These are phyloP conservation scores for Horisme vitalbata DNA, from an alignment of 2,888 invertebrate species.

Conservation along the genomic window DNA sequence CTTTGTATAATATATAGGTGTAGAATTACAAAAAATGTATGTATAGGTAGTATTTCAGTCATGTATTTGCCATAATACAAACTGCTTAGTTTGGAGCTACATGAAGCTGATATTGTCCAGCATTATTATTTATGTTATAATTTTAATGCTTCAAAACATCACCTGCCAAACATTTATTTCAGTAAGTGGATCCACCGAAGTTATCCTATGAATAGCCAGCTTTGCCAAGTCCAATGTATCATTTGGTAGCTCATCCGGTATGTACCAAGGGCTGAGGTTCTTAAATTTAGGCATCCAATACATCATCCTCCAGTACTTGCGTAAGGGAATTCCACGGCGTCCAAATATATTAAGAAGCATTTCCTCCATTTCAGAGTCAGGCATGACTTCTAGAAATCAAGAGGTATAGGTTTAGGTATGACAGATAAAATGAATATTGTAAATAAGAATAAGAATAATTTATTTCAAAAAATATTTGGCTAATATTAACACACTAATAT, in stretches of 20 bases:
- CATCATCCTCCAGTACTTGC: slow-evolving; percentile 92
- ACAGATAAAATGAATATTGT: too few species aligned
- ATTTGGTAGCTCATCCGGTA: slow-evolving; percentile 90
- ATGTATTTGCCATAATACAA: too few species aligned
- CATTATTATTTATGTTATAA: not conserved
- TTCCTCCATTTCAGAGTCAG: slow-evolving; percentile 93
- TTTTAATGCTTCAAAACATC: slow-evolving; percentile 23
- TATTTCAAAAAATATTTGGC: too few species aligned
- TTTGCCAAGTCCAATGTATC: slow-evolving; percentile 90
- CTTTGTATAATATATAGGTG: too few species aligned
- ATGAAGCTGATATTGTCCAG: not conserved
- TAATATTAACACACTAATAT: too few species aligned
- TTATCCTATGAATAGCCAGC: slow-evolving; percentile 92
- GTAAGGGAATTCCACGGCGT: slow-evolving; percentile 85
- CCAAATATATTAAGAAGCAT: slow-evolving; percentile 94
- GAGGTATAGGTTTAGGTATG: not conserved
- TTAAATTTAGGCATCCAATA: slow-evolving; percentile 98
- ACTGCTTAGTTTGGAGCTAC: too few species aligned
- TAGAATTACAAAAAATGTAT: too few species aligned
- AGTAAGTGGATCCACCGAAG: slow-evolving; percentile 89
- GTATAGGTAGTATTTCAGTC: too few species aligned
- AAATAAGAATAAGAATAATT: too few species aligned
- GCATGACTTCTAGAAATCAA: slow-evolving; percentile 88
- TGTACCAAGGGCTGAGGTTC: slow-evolving; percentile 92
- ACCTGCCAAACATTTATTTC: slow-evolving; percentile 86